Base-by-base conservation (phyloP, 2,113 vertebrate genomes). In the Candoia aspera region DNA sequence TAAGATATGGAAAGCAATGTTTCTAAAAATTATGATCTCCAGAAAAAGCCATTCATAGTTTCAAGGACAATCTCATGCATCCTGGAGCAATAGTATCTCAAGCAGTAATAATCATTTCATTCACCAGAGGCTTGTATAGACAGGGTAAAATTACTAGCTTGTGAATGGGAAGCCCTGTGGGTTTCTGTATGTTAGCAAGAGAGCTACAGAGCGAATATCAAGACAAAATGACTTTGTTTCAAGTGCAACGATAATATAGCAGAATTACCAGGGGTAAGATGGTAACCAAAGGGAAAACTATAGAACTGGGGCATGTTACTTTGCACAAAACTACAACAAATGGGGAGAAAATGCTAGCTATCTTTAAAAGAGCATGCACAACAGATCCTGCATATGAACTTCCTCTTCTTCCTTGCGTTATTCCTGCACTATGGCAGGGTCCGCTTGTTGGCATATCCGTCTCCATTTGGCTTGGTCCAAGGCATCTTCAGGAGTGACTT, bases 21-120 rank as follows among this genome's bases (percentile, higher is more conserved):
- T 6, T 37, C 8, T 5, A 42, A 1, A 85, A 93, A 92, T 0
- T 86, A 24, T 83, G 55, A 49, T 90, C 91, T 91, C 8, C 79
- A 91, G 12, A 0, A 92, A 89, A 93, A 90, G 6, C 0, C 24
- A 17, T 8, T 1, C 73, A 1, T n/a, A 58, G 87, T 95, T 95
- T 5, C 68, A 64, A 3, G 11, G 93, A 91, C n/a, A 91, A 57
- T 42, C 9, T 2, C 1, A 79, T 29, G 83, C 23, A 90, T 10
- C 1, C 86, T 58, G 2, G 57, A 86, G 17, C n/a, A 13, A 0
- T 29, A 90, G 37, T 9, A 8, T 92, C 53, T 33, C 91, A 91
- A 49, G 9, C 2, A 49, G 8, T 17, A 93, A 9, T 0, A 0
- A 8, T 53, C 58, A 37, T 87, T 0, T 2, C 68, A 2, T 91